Percentiles rank a stretch among this genome's conserved stretches.
Evolutionary conservation across 2,888 invertebrate genomes (phyloP).

Genomic region (Drosophila borborema): DNA sequence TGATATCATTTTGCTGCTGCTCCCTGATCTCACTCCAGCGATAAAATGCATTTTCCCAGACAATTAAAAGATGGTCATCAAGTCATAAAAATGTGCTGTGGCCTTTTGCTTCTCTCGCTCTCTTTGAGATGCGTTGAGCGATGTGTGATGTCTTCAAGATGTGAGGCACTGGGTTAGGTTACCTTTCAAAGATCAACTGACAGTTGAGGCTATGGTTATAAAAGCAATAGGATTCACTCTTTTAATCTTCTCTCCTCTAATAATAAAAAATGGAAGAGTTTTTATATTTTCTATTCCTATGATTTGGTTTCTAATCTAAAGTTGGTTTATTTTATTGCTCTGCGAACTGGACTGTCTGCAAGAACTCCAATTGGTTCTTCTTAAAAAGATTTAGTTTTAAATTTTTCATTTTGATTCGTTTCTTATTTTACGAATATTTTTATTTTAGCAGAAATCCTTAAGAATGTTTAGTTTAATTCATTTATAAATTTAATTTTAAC

Average conservation of each 20-base stretch:
- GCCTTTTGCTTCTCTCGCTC: slow-evolving; percentile 14
- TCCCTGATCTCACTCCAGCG: slow-evolving; percentile 47
- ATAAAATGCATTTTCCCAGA: slow-evolving; percentile 73
- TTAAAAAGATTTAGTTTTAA: background rate
- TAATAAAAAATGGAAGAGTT: background rate
- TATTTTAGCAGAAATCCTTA: background rate
- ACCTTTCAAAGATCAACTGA: background rate
- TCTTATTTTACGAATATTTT: background rate
- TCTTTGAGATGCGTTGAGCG: slow-evolving; percentile 17
- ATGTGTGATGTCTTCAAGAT: slow-evolving; percentile 25
- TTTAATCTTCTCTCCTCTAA: background rate
- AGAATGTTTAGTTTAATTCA: no score
- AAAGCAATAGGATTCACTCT: slow-evolving; percentile 14
- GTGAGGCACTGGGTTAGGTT: slow-evolving; percentile 52
- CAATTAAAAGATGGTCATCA: slow-evolving; percentile 68
- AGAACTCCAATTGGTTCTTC: background rate
- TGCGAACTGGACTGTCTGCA: background rate
- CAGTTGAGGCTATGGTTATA: slow-evolving; percentile 13
- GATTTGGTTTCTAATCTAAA: background rate
- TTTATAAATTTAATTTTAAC: no score
- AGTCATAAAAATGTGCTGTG: slow-evolving; percentile 45
- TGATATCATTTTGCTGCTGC: slow-evolving; percentile 26
- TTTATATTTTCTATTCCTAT: background rate
- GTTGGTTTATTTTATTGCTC: background rate
- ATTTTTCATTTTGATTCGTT: background rate